Evolutionary conservation across 2,888 invertebrate species (phyloP), one percentile per base, ranked within the genome.

Genomic region (Ptilodon capucinus): DNA sequence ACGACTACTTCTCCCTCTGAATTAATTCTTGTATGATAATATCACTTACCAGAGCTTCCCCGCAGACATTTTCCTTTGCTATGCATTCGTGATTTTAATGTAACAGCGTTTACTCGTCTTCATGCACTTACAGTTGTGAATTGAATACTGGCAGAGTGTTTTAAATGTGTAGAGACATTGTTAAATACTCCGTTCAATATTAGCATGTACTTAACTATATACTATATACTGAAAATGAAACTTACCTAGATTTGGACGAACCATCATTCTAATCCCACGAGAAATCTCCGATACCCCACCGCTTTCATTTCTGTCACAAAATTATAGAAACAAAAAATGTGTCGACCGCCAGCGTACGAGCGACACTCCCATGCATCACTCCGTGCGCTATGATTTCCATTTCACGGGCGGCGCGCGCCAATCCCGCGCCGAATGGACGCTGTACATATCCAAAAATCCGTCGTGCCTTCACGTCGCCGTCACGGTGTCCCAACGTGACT

Each of bases 381-480:
- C 46, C 40, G 46, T 38, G 54, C 48, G 40, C 45, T 44, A 32
- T 42, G 52, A 47, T 43, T 39, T 57, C 53, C 60, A 68, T 66
- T 65, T 68, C 66, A 66, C 56, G 66, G 51, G 35, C 46, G 40
- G 38, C 52, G 48, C 35, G 42, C 35, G 41, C 44, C 19, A 40
- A 39, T 49, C 60, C 51, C 52, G 54, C 54, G 49, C 46, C 46
- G 50, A 32, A 45, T 48, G 59, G 46, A 60, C 46, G 41, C 34
- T 36, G 30, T 9, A 8, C 54, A 7, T 13, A 9, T 5, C 32
- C 30, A 39, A 48, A 49, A 28, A 47, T 21, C 44, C 41, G 48
- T 19, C 42, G 17, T 17, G 36, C 18, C 11, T 34, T 51, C 62
- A 53, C 44, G 30, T 16, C 39, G 48, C 42, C 55, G 53, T 49